These are phyloP conservation scores for Hydrotaea diabolus DNA, from an alignment of 2,888 invertebrate genomes.

Conservation along the genomic window DNA sequence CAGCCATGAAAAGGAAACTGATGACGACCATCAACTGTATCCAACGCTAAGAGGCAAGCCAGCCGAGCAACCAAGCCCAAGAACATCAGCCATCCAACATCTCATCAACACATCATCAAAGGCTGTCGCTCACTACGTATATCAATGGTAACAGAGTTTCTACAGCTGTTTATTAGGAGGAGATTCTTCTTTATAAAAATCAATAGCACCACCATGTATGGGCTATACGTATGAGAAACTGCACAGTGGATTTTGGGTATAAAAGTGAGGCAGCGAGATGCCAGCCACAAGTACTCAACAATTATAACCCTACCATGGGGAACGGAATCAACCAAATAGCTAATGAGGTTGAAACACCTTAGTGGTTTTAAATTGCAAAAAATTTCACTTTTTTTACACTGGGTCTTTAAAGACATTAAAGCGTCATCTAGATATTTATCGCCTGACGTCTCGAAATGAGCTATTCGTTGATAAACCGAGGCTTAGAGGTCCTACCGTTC, in stretches of 20 bases:
- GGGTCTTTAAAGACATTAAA: too few relatives aligned
- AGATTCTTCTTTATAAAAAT: slow-evolving; percentile 34
- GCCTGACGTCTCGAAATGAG: too few relatives aligned
- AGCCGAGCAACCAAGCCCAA: neutral
- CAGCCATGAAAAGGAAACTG: neutral
- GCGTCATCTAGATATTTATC: too few relatives aligned
- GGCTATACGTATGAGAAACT: neutral
- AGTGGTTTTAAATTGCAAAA: too few relatives aligned
- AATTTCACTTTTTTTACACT: too few relatives aligned
- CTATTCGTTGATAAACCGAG: too few relatives aligned
- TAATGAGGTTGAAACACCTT: too few relatives aligned
- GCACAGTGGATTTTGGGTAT: neutral
- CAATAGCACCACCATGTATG: slow-evolving; percentile 48
- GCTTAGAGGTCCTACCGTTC: too few relatives aligned
- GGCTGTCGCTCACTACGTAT: slow-evolving; percentile 12
- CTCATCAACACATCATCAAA: neutral
- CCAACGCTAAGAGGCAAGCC: neutral
- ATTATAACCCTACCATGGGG: too few relatives aligned
- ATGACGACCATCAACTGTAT: neutral
- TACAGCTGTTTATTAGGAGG: slow-evolving; percentile 43
- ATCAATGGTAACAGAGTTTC: neutral
- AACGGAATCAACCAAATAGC: too few relatives aligned
- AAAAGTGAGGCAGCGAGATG: too few relatives aligned
- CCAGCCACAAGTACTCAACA: too few relatives aligned
- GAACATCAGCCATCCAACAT: neutral